Evolutionary conservation across 2,888 invertebrate species (phyloP).

Genomic region (Synanthedon myopaeformis): DNA sequence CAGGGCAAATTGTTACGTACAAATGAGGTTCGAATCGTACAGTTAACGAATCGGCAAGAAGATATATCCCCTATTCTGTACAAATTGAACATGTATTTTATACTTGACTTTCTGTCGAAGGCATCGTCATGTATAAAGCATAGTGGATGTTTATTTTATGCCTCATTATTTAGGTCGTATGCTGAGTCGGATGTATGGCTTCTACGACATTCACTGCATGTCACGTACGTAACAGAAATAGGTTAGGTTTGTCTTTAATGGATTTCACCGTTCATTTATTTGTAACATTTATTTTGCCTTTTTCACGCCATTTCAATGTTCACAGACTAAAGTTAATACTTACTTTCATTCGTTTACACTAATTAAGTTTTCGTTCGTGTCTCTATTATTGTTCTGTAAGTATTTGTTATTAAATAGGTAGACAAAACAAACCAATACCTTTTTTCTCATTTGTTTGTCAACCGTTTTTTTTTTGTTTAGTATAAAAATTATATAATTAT

Average conservation of each 20-base stretch:
- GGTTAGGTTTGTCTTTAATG: conserved; percentile 4
- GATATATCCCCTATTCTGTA: background rate
- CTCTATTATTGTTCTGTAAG: no score
- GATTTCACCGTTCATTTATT: conserved; percentile 3
- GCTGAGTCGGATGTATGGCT: conserved; percentile 20
- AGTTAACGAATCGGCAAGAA: background rate
- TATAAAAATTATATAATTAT: no score
- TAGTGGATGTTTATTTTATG: conserved; percentile 29
- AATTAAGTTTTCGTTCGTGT: no score
- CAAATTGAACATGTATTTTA: background rate
- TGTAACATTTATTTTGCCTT: no score
- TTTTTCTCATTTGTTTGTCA: no score
- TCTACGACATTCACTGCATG: conserved; percentile 3
- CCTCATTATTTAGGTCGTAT: conserved; percentile 36
- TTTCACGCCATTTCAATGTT: no score
- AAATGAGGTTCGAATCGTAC: no score
- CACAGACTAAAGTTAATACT: no score
- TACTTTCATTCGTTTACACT: no score
- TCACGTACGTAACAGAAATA: background rate
- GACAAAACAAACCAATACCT: no score
- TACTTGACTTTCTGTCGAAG: conserved; percentile 6
- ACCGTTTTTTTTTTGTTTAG: no score
- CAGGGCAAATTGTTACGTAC: conserved; percentile 5
- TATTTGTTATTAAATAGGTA: no score
- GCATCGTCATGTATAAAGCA: conserved; percentile 4